phyloP scores from a whole-genome alignment of 2,888 invertebrate species.

The Cephonodes hylas region DNA sequence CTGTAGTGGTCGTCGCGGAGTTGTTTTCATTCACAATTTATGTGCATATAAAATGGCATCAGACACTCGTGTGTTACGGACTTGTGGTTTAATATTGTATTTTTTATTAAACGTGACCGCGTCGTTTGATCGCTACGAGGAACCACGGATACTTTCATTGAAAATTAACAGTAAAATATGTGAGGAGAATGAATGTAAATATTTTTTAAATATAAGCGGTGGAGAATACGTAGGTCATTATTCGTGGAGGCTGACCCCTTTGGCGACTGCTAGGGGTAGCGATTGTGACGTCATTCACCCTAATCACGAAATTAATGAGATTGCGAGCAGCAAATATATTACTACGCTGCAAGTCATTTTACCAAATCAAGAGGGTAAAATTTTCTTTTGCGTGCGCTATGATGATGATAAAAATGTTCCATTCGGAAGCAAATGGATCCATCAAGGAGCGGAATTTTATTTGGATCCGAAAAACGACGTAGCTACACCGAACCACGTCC shows the following conservation, averaged over 20 bases:
- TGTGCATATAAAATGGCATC: slow-evolving; percentile 58
- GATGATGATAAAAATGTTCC: slow-evolving; percentile 45
- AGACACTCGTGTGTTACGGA: slow-evolving; percentile 63
- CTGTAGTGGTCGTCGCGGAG: slow-evolving; percentile 37
- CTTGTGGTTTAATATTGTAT: slow-evolving; percentile 70
- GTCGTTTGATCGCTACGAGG: slow-evolving; percentile 33
- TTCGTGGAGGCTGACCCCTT: slow-evolving; percentile 68
- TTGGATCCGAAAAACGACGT: slow-evolving; percentile 52
- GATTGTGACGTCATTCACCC: slow-evolving; percentile 60
- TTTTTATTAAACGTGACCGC: slow-evolving; percentile 53
- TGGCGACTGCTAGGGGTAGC: slow-evolving; percentile 49
- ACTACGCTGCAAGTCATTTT: slow-evolving; percentile 53
- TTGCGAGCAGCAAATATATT: slow-evolving; percentile 52
- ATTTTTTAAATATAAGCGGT: slow-evolving; percentile 67
- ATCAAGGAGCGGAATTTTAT: slow-evolving; percentile 73
- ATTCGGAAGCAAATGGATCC: slow-evolving; percentile 68
- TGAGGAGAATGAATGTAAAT: slow-evolving; percentile 64
- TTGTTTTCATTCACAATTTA: slow-evolving; percentile 51
- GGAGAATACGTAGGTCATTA: slow-evolving; percentile 67
- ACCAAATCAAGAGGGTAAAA: slow-evolving; percentile 47
- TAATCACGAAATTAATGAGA: slow-evolving; percentile 64
- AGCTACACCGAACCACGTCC: slow-evolving; percentile 9
- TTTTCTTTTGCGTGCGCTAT: slow-evolving; percentile 62
- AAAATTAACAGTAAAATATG: slow-evolving; percentile 50
- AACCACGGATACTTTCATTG: slow-evolving; percentile 56